Percentiles rank a stretch among this genome's conserved stretches.
phyloP scores from a whole-genome alignment of 1,140 invertebrate genomes.

The Penaeus indicus region DNA sequence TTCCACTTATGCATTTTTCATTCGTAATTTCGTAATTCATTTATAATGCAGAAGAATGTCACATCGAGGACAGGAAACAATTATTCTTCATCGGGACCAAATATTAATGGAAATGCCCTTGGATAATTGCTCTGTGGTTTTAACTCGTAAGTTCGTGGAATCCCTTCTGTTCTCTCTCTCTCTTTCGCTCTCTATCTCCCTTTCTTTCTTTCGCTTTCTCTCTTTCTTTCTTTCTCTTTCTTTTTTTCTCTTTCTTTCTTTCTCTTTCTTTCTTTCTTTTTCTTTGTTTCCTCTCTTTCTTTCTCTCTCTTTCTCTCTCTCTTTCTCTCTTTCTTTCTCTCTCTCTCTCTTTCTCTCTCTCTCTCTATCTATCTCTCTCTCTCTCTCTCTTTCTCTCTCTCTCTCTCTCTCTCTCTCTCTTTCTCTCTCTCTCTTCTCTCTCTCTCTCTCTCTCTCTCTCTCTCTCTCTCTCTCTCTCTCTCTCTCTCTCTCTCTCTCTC shows the following conservation, averaged over 20 bases:
- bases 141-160: no score
- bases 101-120: no score
- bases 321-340: slow-evolving; percentile 26
- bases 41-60: no score
- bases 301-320: slow-evolving; percentile 31
- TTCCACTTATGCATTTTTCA: no score
- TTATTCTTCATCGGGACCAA: no score
- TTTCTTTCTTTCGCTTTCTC: no score
- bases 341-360: slow-evolving; percentile 14
- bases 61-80: no score
- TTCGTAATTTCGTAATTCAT: no score
- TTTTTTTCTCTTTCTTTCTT: neutral
- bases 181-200: no score
- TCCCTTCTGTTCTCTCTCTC: no score
- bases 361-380: slow-evolving; percentile 33
- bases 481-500: neutral
- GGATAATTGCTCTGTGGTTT: no score
- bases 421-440: neutral
- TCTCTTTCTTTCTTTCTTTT: neutral
- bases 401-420: neutral
- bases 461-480: neutral
- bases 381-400: slow-evolving; percentile 23
- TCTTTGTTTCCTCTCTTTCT: slow-evolving; percentile 2
- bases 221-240: no score
- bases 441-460: neutral